Evolutionary conservation across 2,113 vertebrate species (phyloP).

Genomic region (Bubo scandiacus): DNA sequence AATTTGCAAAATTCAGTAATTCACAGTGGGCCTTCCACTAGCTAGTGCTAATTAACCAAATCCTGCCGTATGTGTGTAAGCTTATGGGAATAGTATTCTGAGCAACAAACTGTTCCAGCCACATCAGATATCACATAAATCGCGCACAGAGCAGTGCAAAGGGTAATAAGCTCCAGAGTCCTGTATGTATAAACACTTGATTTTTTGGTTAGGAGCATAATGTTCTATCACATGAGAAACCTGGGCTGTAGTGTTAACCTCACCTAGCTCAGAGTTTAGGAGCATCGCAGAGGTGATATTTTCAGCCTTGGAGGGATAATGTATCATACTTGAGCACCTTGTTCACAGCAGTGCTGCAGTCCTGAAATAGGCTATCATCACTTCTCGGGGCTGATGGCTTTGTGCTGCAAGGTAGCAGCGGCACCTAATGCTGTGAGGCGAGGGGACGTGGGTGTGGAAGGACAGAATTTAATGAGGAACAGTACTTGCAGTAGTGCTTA

Average conservation of each 20-base stretch:
- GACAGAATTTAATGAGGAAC: constrained; percentile 46
- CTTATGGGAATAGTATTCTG: not conserved
- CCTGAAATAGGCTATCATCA: constrained; percentile 58
- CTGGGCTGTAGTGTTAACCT: constrained; percentile 38
- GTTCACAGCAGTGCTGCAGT: constrained; percentile 52
- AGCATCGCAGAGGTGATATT: constrained; percentile 30
- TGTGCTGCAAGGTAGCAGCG: constrained; percentile 23
- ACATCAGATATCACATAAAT: not conserved
- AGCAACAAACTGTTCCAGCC: not conserved
- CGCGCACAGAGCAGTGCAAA: rapidly evolving
- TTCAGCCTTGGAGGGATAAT: constrained; percentile 57
- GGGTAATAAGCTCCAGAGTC: not conserved
- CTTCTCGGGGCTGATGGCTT: constrained; percentile 36
- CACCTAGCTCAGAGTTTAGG: constrained; percentile 32
- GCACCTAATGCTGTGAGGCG: not conserved
- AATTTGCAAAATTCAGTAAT: not conserved
- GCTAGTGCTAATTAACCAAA: not conserved
- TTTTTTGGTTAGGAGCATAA: constrained; percentile 13
- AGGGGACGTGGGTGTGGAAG: not conserved
- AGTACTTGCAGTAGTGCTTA: not conserved
- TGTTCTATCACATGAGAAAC: not conserved
- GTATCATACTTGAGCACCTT: constrained; percentile 65
- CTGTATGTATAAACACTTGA: not conserved
- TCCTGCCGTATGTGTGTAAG: not conserved
- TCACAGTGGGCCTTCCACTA: not conserved